Percentiles rank a stretch among this genome's conserved stretches.
These are phyloP conservation scores for Pao palembangensis DNA, from an alignment of 2,113 vertebrate genomes.

Conservation along the genomic window DNA sequence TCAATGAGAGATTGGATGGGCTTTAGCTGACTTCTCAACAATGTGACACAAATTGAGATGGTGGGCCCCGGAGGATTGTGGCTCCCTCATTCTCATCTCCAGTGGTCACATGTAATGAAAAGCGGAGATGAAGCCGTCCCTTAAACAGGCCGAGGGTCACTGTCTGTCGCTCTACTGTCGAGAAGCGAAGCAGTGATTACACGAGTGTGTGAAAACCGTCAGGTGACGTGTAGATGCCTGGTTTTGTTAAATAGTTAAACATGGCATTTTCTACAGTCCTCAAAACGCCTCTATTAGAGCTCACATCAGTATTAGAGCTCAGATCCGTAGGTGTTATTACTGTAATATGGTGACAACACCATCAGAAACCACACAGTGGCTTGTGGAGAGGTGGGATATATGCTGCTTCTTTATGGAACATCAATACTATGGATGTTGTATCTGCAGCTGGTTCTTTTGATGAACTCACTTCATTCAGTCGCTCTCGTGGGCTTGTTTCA, in stretches of 20 bases:
- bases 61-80: slow-evolving; percentile 23
- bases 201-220: background rate
- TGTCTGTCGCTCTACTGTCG: background rate
- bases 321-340: too few species aligned
- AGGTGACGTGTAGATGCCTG: too few species aligned
- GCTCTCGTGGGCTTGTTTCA: slow-evolving; percentile 58
- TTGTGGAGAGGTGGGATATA: slow-evolving; percentile 50
- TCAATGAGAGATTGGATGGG: slow-evolving; percentile 33
- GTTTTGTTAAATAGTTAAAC: too few species aligned
- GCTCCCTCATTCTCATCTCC: slow-evolving; percentile 21
- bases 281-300: too few species aligned
- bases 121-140: slow-evolving; percentile 10
- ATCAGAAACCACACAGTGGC: too few species aligned
- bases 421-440: slow-evolving; percentile 69
- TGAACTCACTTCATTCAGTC: slow-evolving; percentile 70
- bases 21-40: slow-evolving; percentile 43
- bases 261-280: too few species aligned
- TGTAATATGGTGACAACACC: too few species aligned
- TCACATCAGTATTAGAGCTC: too few species aligned
- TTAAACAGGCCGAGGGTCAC: slow-evolving; percentile 12
- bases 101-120: slow-evolving; percentile 37
- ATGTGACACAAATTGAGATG: slow-evolving; percentile 46
- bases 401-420: slow-evolving; percentile 65
- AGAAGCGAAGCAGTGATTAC: background rate
- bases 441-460: slow-evolving; percentile 64